Evolutionary conservation across 2,797 vertebrate genomes (phyloP).

Genomic region (Gallirallus australis): DNA sequence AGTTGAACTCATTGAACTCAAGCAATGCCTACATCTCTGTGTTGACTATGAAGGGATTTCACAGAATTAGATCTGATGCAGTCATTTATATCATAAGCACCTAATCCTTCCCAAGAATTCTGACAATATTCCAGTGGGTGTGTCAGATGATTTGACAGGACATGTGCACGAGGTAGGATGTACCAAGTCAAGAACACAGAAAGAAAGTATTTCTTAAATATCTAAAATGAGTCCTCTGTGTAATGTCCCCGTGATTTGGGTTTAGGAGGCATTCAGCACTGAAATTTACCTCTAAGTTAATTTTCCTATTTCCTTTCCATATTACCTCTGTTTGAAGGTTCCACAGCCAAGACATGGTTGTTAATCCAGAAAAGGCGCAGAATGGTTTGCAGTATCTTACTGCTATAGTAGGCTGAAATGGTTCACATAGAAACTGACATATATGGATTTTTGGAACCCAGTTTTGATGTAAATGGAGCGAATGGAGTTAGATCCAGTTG

Average conservation of each 20-base stretch:
- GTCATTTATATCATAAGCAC: not conserved
- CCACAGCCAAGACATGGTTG: not conserved
- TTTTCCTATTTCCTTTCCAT: not conserved
- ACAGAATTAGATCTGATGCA: not conserved
- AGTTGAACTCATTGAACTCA: not conserved
- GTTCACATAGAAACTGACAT: not conserved
- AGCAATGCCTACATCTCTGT: not conserved
- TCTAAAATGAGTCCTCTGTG: not conserved
- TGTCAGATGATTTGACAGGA: not conserved
- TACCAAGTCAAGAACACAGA: not conserved
- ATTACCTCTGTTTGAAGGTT: not conserved
- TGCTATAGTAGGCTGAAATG: not conserved
- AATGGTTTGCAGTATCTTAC: not conserved
- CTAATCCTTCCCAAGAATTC: not conserved
- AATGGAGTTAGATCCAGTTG: no score
- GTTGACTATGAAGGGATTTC: not conserved
- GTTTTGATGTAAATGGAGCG: not conserved
- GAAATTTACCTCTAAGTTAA: not conserved
- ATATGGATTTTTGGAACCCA: not conserved
- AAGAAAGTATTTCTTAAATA: not conserved
- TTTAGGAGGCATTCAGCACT: not conserved
- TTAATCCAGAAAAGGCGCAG: not conserved
- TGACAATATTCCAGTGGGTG: not conserved
- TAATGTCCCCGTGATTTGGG: not conserved
- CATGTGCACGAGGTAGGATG: not conserved